phyloP scores from a whole-genome alignment of 1,140 invertebrate genomes.

The Trinorchestia longiramus region DNA sequence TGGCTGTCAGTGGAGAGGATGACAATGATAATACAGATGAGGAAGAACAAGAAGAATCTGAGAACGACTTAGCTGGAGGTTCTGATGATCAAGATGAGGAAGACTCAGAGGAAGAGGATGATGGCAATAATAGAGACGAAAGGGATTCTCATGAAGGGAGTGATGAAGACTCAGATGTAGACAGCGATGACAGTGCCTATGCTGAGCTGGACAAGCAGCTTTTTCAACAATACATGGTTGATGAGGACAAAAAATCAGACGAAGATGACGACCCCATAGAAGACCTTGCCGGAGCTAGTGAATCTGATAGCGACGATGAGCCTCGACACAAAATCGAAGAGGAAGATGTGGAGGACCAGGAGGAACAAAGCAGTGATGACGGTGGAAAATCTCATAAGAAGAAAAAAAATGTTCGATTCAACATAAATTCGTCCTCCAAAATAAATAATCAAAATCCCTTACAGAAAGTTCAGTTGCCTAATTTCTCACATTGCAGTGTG shows the following conservation, averaged over 20 bases:
- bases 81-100: slow-evolving; percentile 20
- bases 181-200: slow-evolving; percentile 51
- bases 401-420: slow-evolving; percentile 7
- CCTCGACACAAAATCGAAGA: background rate
- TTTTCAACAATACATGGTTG: slow-evolving; percentile 20
- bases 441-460: background rate
- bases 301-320: slow-evolving; percentile 30
- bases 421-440: background rate
- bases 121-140: background rate
- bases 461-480: slow-evolving; percentile 24
- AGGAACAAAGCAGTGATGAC: background rate
- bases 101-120: background rate
- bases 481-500: background rate
- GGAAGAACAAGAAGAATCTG: background rate
- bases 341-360: slow-evolving; percentile 9
- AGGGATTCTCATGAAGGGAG: background rate
- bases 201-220: slow-evolving; percentile 38
- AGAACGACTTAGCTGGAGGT: background rate
- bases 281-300: slow-evolving; percentile 24
- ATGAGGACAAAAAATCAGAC: background rate
- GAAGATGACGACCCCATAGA: slow-evolving; percentile 13
- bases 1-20: background rate
- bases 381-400: background rate
- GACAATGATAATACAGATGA: background rate
- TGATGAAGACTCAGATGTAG: background rate